A percentile compares a stretch with the other conserved stretches of the same genome.
These are phyloP conservation scores for Trachops cirrhosus DNA, from an alignment of 2,797 vertebrate genomes.

Conservation along the genomic window DNA sequence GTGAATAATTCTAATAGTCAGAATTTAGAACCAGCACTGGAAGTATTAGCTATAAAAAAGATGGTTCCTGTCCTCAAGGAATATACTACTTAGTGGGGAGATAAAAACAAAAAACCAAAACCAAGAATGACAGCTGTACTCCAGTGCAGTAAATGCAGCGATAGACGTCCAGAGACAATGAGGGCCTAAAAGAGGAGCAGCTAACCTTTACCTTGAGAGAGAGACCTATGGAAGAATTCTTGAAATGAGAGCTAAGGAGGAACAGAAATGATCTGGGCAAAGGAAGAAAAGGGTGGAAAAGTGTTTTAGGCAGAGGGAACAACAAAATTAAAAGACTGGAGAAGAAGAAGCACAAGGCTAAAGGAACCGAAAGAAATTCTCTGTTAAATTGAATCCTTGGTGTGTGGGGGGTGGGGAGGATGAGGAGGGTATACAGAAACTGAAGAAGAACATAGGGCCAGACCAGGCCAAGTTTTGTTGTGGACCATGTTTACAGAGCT, in stretches of 20 bases:
- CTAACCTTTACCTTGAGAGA: neutral
- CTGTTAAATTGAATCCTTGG: neutral
- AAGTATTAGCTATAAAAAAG: conserved; percentile 2
- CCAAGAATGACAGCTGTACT: neutral
- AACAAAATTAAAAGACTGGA: neutral
- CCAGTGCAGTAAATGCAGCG: neutral
- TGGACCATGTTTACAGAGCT: neutral
- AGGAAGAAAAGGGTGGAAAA: neutral
- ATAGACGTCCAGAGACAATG: neutral
- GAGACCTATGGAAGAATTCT: neutral
- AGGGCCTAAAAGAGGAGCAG: neutral
- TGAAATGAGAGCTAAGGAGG: neutral
- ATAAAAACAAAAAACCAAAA: neutral
- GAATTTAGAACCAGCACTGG: neutral
- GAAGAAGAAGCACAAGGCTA: neutral
- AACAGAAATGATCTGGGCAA: neutral
- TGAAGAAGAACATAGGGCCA: neutral
- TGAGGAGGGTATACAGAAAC: neutral
- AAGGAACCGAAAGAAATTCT: neutral
- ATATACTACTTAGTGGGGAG: neutral
- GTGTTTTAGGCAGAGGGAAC: neutral
- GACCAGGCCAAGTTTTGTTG: neutral
- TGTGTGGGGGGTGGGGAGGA: neutral
- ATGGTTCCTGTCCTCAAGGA: neutral
- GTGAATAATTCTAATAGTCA: neutral